phyloP scores from a whole-genome alignment of 2,888 invertebrate genomes.

The Syritta pipiens region DNA sequence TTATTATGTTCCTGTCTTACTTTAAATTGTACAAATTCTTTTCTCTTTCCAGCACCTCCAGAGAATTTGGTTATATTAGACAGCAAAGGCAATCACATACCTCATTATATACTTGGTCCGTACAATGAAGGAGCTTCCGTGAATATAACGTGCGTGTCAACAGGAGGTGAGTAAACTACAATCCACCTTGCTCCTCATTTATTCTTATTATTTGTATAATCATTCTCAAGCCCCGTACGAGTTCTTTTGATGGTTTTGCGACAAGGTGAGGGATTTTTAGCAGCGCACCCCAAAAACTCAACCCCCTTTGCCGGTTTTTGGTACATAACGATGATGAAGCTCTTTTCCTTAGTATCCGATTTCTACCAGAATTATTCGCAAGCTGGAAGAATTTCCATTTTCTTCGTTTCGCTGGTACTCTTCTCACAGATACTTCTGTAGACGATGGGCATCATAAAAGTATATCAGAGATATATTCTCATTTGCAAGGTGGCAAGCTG shows the following conservation, averaged over 20 bases:
- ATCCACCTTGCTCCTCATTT: conserved; percentile 34
- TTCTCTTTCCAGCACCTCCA: conserved; percentile 90
- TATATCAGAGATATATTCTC: conserved; percentile 12
- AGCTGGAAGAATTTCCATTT: conserved; percentile 19
- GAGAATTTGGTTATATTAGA: conserved; percentile 89
- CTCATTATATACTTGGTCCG: conserved; percentile 88
- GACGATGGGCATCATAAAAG: not conserved
- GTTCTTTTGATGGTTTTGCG: conserved; percentile 7
- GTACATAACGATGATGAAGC: conserved; percentile 52
- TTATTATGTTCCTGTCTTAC: too few relatives aligned
- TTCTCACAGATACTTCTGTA: conserved; percentile 6
- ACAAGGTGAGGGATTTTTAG: conserved; percentile 10
- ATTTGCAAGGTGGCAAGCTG: conserved; percentile 5
- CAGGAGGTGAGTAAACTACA: conserved; percentile 85
- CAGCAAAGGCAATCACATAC: conserved; percentile 87
- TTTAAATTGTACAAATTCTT: conserved; percentile 24
- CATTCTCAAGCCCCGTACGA: conserved; percentile 24
- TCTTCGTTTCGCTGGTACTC: too few relatives aligned
- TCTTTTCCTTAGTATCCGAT: conserved; percentile 35
- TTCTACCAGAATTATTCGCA: conserved; percentile 46
- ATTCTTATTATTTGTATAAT: conserved; percentile 28
- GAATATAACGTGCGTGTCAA: conserved; percentile 90
- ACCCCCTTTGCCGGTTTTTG: conserved; percentile 5
- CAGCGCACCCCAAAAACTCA: not conserved
- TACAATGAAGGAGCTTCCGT: conserved; percentile 91